phyloP scores from a whole-genome alignment of 1,140 invertebrate species.

The Formica exsecta region DNA sequence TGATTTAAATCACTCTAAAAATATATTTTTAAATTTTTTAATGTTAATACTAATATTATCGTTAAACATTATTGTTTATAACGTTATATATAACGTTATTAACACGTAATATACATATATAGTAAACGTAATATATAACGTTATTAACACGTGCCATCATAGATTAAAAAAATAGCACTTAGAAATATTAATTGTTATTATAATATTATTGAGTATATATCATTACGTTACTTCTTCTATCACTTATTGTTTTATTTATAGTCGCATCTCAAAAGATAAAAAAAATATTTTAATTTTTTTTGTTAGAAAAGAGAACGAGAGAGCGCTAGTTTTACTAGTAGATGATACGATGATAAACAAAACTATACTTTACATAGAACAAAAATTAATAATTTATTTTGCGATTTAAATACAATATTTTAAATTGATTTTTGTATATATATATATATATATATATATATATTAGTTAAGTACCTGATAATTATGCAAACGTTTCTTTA shows the following conservation, averaged over 20 bases:
- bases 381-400: not conserved
- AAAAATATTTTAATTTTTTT: not conserved
- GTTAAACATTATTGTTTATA: not conserved
- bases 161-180: not conserved
- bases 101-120: too few species aligned
- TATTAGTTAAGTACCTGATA: conserved; percentile 76
- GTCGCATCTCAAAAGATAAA: too few species aligned
- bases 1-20: conserved; percentile 89
- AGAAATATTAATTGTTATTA: not conserved
- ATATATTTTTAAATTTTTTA: conserved; percentile 30
- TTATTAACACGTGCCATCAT: not conserved
- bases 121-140: too few species aligned
- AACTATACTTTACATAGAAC: not conserved
- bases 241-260: not conserved
- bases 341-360: not conserved
- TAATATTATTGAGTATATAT: not conserved
- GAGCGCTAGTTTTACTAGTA: not conserved
- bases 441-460: too few species aligned
- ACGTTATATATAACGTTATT: not conserved
- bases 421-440: conserved; percentile 9
- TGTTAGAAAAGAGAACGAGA: not conserved
- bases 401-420: not conserved
- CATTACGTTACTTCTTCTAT: not conserved
- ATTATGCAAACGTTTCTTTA: conserved; percentile 79
- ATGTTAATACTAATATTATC: not conserved